phyloP scores from a whole-genome alignment of 2,797 vertebrate genomes.

The Rhinichthys osculus region DNA sequence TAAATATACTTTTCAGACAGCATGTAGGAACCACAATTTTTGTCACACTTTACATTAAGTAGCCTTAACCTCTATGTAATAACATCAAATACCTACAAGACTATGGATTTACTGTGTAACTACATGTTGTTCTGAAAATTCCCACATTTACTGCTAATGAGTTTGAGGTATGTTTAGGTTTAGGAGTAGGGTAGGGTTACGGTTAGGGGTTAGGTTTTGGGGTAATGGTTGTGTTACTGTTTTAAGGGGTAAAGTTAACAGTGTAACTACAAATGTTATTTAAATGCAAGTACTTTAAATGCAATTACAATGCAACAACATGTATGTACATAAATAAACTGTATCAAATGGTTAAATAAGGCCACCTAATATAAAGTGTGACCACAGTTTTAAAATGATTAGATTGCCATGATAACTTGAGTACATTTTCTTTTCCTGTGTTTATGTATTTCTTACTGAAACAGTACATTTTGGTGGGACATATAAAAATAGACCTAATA shows the following conservation, averaged over 20 bases:
- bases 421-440: neutral
- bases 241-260: neutral
- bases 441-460: neutral
- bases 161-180: neutral
- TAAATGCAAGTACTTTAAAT: neutral
- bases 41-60: neutral
- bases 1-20: conserved; percentile 11
- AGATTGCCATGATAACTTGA: conserved; percentile 6
- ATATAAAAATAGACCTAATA: neutral
- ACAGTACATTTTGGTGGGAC: neutral
- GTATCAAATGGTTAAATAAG: neutral
- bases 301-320: neutral
- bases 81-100: neutral
- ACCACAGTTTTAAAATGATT: neutral
- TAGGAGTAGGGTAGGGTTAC: neutral
- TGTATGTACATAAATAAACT: neutral
- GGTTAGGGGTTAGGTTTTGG: neutral
- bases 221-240: too few species aligned
- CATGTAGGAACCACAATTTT: neutral
- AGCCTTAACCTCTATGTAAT: neutral
- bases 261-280: neutral
- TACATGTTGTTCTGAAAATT: too few species aligned
- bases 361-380: neutral
- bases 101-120: too few species aligned
- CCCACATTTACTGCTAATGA: neutral